Evolutionary conservation across 2,113 vertebrate genomes (phyloP), one percentile per base, ranked within the genome.

Genomic region (Crocuta crocuta): DNA sequence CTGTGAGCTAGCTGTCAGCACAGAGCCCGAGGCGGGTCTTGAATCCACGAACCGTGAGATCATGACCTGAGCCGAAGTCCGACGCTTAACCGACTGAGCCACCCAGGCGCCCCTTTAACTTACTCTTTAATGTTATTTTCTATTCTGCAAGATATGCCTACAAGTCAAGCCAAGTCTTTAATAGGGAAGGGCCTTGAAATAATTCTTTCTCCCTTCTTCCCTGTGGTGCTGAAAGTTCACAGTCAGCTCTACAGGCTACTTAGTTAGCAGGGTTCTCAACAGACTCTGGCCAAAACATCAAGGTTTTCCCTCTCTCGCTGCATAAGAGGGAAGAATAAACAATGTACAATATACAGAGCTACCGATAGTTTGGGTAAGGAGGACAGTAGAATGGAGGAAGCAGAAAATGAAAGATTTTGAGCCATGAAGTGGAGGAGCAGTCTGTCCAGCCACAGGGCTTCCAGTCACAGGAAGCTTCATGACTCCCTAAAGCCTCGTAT

Each of bases 91-190:
- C 3, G 39, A 39, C 39, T 39, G 39, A 4, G 39, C 39, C 39
- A 39, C 39, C 39, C 39, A 39, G 39, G 39, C 39, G 39, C 39
- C 39, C 39, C 39, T 39, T 26, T 26, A 83, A 53, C 15, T 63
- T 74, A 93, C 92, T 33, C 45, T 91, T 89, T 45, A n/a, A 93
- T 50, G 63, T n/a, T n/a, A 83, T 89, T 91, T 89, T 65, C 68
- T 78, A 65, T 88, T 68, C 68, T 53, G 15, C 58, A 82, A 97
- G 68, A 70, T 55, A 70, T 92, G 87, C 91, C 86, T 83, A 55
- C 13, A 87, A 86, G 93, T 43, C 45, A 86, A 63, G 82, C 89
- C 88, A 83, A 90, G 39, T 71, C 79, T 79, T 31, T 23, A 81
- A 79, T 50, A 87, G 39, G 68, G 35, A 88, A 96, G 28, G 66